phyloP scores from a whole-genome alignment of 2,113 vertebrate species.

The Aldabrachelys gigantea region DNA sequence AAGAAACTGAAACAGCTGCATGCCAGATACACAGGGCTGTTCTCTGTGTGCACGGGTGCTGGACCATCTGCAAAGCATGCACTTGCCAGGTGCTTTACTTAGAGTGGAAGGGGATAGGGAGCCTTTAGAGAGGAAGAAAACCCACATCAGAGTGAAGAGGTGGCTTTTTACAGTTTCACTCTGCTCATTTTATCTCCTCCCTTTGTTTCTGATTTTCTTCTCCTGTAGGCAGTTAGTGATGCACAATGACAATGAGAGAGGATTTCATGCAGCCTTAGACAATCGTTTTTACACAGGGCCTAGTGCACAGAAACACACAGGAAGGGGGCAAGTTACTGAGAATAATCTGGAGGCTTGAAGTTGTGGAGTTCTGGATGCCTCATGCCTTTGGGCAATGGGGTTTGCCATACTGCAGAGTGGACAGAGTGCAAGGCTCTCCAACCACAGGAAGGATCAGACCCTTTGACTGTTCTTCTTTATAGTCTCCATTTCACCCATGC shows the following conservation, averaged over 20 bases:
- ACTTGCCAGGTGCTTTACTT: slow-evolving; percentile 49
- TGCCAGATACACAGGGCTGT: slow-evolving; percentile 33
- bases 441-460: no score
- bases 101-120: not conserved
- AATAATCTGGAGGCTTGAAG: not conserved
- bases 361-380: not conserved
- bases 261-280: not conserved
- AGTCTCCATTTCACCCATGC: no score
- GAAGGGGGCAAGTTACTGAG: not conserved
- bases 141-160: not conserved
- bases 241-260: not conserved
- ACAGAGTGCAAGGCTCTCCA: no score
- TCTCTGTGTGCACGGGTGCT: not conserved
- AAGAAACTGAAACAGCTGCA: slow-evolving; percentile 60
- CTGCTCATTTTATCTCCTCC: not conserved
- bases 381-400: not conserved
- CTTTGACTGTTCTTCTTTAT: no score
- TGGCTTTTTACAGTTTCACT: not conserved
- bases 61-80: slow-evolving; percentile 55
- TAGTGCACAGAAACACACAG: not conserved
- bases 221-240: fast-evolving
- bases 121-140: not conserved
- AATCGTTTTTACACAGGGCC: not conserved
- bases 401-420: not conserved
- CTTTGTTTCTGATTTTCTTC: not conserved